These are phyloP conservation scores for Entomyzon cyanotis DNA, from an alignment of 2,113 vertebrate genomes.

Conservation along the genomic window DNA sequence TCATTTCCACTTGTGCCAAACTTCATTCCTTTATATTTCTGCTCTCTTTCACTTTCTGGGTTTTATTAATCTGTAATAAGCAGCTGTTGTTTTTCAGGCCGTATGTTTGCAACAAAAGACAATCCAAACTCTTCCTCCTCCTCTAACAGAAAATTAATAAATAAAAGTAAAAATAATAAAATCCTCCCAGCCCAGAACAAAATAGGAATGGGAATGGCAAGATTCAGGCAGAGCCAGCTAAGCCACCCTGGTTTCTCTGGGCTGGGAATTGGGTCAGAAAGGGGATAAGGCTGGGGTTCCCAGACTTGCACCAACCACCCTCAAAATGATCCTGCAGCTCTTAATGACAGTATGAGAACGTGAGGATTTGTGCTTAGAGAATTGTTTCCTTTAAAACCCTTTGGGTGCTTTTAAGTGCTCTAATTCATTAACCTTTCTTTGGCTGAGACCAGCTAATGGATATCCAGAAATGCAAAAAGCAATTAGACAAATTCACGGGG, in stretches of 20 bases:
- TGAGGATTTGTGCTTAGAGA: background rate
- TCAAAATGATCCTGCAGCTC: background rate
- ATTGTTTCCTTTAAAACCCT: background rate
- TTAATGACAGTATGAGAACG: background rate
- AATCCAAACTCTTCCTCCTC: background rate
- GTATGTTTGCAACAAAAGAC: background rate
- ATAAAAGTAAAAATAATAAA: background rate
- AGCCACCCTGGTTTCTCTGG: background rate
- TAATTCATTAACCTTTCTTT: constrained; percentile 53
- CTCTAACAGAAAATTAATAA: background rate
- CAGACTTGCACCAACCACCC: background rate
- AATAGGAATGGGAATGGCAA: background rate
- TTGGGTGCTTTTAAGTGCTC: background rate
- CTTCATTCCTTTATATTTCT: background rate
- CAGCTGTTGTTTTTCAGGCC: background rate
- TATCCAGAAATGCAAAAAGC: constrained; percentile 7
- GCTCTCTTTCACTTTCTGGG: background rate
- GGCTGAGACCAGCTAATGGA: background rate
- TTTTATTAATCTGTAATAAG: background rate
- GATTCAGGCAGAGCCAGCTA: background rate
- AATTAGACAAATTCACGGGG: constrained; percentile 15
- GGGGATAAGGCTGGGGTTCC: background rate
- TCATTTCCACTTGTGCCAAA: background rate
- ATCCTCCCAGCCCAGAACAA: background rate
- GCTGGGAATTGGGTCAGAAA: background rate